Evolutionary conservation across 2,888 invertebrate genomes (phyloP), one percentile per base, ranked within the genome.

Genomic region (Portevinia maculata): DNA sequence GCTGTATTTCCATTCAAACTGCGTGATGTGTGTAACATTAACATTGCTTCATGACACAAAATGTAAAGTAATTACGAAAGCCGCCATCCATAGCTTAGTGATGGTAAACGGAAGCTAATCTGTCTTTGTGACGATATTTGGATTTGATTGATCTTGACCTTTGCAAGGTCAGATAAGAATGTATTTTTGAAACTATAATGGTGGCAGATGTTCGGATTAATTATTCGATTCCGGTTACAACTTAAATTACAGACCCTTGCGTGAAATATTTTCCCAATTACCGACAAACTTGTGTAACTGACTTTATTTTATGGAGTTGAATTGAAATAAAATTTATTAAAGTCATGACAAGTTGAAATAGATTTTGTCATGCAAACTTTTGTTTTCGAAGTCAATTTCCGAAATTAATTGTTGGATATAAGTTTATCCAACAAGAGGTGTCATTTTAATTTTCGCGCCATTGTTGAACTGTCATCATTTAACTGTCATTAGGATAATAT

Each of bases 131-230:
- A 34, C 13, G 55, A 13, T 13, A 7, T 7, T 19, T 6, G 24
- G 24, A 2, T 24, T 24, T 24, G 24, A 8, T 37, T 21, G 37
- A 8, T n/a, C 8, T n/a, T 37, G 55, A 55, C 55, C 55, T 37
- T 55, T 24, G 19, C 37, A 55, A 55, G 37, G 55, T 55, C 37
- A 55, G 55, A 52, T 52, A 32, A 52, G 50, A 50, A 30, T 50
- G n/a, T 50, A 8, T 30, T 30, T 41, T 28, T 0, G 30, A 30
- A 13, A 21, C 8, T 3, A 9, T 15, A 21, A 34, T 19, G 55
- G 19, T 52, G 30, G 15, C 11, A 6, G 7, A 50, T 24, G 24
- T 24, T 24, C 24, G n/a, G n/a, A 24, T 24, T 3, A 24, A 3
- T 24, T 24, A 24, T 24, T 5, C 24, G 5, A 24, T 24, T 24